Conservation (phyloP, 1,140 invertebrate genomes). For the Panulirus ornatus region DNA sequence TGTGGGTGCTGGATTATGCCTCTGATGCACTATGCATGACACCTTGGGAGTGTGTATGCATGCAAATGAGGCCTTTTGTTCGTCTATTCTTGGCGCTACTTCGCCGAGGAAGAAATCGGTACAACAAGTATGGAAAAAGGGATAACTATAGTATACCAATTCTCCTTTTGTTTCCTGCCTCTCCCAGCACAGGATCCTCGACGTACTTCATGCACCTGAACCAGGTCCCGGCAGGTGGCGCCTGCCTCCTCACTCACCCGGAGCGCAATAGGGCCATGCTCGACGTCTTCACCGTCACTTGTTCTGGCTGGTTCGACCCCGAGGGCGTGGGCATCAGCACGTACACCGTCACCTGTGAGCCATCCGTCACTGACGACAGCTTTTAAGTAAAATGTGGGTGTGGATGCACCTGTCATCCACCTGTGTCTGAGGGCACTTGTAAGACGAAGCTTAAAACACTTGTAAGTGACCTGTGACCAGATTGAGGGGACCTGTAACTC, state of each 20-base stretch:
- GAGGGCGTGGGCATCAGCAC: slow-evolving; percentile 72
- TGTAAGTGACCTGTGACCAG: too few species aligned
- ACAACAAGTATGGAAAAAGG: background rate
- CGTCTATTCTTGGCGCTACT: background rate
- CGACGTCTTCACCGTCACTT: slow-evolving; percentile 76
- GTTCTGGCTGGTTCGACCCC: slow-evolving; percentile 77
- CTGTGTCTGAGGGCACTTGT: too few species aligned
- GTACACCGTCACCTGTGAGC: slow-evolving; percentile 69
- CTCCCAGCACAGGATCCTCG: slow-evolving; percentile 39
- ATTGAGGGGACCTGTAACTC: too few species aligned
- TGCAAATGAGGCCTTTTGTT: background rate
- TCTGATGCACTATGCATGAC: too few species aligned
- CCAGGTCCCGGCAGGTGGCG: slow-evolving; percentile 76
- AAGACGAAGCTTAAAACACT: too few species aligned
- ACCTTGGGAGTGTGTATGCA: background rate
- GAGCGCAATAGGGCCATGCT: slow-evolving; percentile 74
- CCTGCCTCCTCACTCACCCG: slow-evolving; percentile 64
- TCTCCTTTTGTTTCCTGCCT: background rate
- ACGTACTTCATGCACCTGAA: slow-evolving; percentile 77
- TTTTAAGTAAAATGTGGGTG: too few species aligned
- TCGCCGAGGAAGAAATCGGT: background rate
- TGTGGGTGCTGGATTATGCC: too few species aligned
- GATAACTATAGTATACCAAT: background rate
- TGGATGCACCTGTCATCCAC: too few species aligned
- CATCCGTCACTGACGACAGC: too few species aligned